Evolutionary conservation across 2,888 invertebrate species (phyloP).

Genomic region (Hirtodrosophila cameraria): DNA sequence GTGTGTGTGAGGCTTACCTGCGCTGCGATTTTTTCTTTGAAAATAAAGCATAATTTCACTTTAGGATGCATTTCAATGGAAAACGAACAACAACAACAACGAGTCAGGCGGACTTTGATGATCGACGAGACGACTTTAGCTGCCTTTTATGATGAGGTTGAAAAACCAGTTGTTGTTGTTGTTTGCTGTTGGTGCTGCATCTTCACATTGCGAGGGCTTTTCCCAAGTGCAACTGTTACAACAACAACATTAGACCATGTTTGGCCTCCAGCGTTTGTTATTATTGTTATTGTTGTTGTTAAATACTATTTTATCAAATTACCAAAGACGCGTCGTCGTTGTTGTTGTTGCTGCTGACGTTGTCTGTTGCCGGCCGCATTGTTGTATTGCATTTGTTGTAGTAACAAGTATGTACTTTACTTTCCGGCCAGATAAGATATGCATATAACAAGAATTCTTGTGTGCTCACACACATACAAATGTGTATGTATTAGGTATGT

Average conservation of each 20-base stretch:
- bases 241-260: constrained; percentile 15
- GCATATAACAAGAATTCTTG: constrained; percentile 24
- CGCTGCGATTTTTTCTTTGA: constrained; percentile 63
- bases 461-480: not conserved
- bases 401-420: constrained; percentile 26
- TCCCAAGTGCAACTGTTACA: constrained; percentile 49
- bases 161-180: constrained; percentile 47
- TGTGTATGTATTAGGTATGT: constrained; percentile 8
- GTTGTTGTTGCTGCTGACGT: constrained; percentile 38
- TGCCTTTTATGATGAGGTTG: constrained; percentile 51
- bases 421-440: constrained; percentile 68
- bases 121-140: constrained; percentile 43
- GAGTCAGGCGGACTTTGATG: constrained; percentile 42
- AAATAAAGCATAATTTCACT: constrained; percentile 65
- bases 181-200: constrained; percentile 15
- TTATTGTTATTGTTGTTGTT: constrained; percentile 2
- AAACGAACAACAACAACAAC: constrained; percentile 33
- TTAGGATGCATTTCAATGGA: constrained; percentile 66
- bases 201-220: constrained; percentile 46
- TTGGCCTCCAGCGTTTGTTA: constrained; percentile 35
- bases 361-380: constrained; percentile 39
- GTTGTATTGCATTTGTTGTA: constrained; percentile 46
- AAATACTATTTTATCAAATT: constrained; percentile 50
- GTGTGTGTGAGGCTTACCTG: constrained; percentile 52
- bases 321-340: constrained; percentile 23